Base-by-base conservation (phyloP, 2,888 invertebrate genomes). In the Aleiodes leptofemur region DNA sequence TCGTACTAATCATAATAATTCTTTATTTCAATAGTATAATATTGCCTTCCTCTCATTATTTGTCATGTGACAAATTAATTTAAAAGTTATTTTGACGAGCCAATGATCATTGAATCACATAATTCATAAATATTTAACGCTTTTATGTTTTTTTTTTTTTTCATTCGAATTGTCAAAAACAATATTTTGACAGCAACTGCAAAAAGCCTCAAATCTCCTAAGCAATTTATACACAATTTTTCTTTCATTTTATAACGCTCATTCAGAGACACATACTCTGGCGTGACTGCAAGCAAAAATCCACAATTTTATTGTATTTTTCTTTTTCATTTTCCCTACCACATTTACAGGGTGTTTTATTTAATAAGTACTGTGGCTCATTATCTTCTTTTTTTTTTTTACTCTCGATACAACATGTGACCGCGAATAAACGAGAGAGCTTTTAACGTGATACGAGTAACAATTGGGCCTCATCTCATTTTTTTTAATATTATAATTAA, bases 201-300 rank as follows among this genome's bases (percentile, higher is more conserved):
- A 48, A 64, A 43, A 64, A 64, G 64, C 64, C 11, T 64, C 64
- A 23, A 34, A 34, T 34, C 43, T 64, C 64, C 64, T 64, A 64
- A 64, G 64, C 64, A 64, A 64, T 43, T 14, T 64, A 48, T 43
- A 64, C 64, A 64, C 43, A 43, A 38, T 43, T 43, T 43, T 43
- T 43, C n/a, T 43, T 7, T 11, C 43, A n/a, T 16, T 43, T 31
- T 48, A 7, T 64, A 16, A 64, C 9, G 14, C 43, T 64, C 38
- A 14, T 23, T 48, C 64, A 64, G 43, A 48, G 4, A 64, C 16
- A 64, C 43, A 64, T 48, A 43, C 23, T 64, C 43, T 48, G 43
- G 43, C 43, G 23, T 64, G 14, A 61, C 43, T 61, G 61, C 64
- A 64, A 64, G 64, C 43, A 64, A 23, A 16, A 64, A 64, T 64